Base-by-base conservation (phyloP, 2,797 vertebrate species). In the Tragelaphus oryx region DNA sequence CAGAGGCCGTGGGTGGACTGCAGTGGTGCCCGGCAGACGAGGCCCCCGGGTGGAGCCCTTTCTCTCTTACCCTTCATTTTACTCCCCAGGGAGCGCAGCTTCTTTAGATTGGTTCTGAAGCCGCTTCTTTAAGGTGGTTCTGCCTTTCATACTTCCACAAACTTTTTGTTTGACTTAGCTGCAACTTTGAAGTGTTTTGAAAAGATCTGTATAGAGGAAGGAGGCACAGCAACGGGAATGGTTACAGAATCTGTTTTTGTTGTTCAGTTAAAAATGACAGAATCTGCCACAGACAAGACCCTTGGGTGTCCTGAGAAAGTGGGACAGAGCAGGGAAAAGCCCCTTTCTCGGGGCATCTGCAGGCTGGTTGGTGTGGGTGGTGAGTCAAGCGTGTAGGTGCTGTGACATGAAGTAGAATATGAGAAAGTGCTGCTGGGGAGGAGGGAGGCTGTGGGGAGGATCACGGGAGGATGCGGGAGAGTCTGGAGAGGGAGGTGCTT, bases 131-230 rank as follows among this genome's bases (percentile, higher is more conserved):
- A 54, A 24, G 26, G 24, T 20, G 10, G 60, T 91, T 80, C 84
- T 57, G 17, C 5, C 60, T 50, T 79, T 74, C 59, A 57, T 85
- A 30, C 26, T 54, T 95, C 71, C 20, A 48, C 37, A 33, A 83
- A 59, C 55, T 57, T 93, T 81, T 87, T 33, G 75, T 79, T 91
- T 62, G 54, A 81, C 28, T 83, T 71, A 30, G 30, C 37, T n/a
- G 57, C 57, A 80, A 68, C 9, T 28, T 85, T 62, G 26, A 85
- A 80, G 22, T 96, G 33, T 89, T 96, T 93, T 86, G 41, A 48
- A 86, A 91, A 92, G 50, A 46, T 91, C 11, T 60, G 5, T 94
- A 65, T 92, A 86, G 81, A 94, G 41, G 41, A 6, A 24, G 8
- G 5, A 7, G 17, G 75, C 12, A 18, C n/a, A 28, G 4, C 33